Percentiles rank a stretch among this genome's conserved stretches.
These are phyloP conservation scores for Cyclina sinensis DNA, from an alignment of 1,140 invertebrate genomes.

Conservation along the genomic window DNA sequence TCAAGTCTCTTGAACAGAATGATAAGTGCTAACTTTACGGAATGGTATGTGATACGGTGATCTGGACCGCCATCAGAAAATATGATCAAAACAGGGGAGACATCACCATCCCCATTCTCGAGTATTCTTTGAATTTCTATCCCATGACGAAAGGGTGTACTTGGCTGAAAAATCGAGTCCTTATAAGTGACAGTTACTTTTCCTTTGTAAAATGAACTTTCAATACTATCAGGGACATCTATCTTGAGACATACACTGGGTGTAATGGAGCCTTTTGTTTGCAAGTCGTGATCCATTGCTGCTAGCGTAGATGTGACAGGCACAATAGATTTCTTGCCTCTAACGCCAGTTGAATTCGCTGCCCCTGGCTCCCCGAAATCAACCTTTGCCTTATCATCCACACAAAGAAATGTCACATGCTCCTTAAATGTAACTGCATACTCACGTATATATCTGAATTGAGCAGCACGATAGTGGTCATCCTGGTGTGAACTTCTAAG, in stretches of 20 bases:
- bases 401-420: neutral
- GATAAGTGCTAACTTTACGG: too few species aligned
- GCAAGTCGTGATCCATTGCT: neutral
- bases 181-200: conserved; percentile 12
- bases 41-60: too few species aligned
- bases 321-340: conserved; percentile 6
- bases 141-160: conserved; percentile 2
- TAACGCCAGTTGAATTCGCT: neutral
- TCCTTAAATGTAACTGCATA: neutral
- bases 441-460: conserved; percentile 58
- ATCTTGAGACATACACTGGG: neutral
- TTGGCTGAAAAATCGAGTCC: conserved; percentile 18
- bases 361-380: neutral
- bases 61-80: too few species aligned
- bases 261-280: neutral
- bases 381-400: conserved; percentile 24
- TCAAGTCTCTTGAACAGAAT: too few species aligned
- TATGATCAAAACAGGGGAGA: too few species aligned
- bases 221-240: neutral
- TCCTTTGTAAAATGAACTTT: conserved; percentile 21
- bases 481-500: conserved; percentile 61
- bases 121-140: neutral
- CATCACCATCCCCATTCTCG: too few species aligned
- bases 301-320: neutral
- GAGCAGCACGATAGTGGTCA: conserved; percentile 68